Percentiles rank a stretch among this genome's conserved stretches.
Evolutionary conservation across 2,888 invertebrate species (phyloP).

Genomic region (Pyralis farinalis): DNA sequence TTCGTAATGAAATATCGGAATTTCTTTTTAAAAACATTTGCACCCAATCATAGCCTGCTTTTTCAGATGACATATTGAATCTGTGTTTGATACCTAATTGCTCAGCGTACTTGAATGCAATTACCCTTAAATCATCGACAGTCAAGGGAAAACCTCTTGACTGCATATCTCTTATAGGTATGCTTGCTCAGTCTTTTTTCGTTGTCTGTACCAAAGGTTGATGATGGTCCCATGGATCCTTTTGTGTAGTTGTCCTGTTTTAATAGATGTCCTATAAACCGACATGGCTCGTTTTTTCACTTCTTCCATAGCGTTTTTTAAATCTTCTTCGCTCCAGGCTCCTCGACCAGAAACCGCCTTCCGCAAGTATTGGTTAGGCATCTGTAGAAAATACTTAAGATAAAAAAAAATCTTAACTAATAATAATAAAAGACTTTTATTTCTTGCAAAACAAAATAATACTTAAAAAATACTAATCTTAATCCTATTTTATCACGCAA

Average conservation of each 20-base stretch:
- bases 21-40: slow-evolving; percentile 12
- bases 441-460: no score
- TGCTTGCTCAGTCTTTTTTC: neutral
- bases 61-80: slow-evolving; percentile 14
- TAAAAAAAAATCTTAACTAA: no score
- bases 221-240: slow-evolving; percentile 1
- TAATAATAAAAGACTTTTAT: no score
- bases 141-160: no score
- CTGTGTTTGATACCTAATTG: slow-evolving; percentile 16
- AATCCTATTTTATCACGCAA: no score
- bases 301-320: neutral
- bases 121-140: slow-evolving; percentile 10
- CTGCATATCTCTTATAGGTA: no score
- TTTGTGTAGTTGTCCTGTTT: neutral
- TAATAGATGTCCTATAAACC: neutral
- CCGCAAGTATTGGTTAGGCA: neutral
- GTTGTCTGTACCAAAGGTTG: neutral
- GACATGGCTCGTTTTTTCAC: neutral
- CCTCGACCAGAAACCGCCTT: neutral
- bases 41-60: slow-evolving; percentile 15
- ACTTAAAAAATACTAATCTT: no score
- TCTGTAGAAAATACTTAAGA: neutral
- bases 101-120: slow-evolving; percentile 16
- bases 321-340: neutral
- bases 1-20: slow-evolving; percentile 8